These are phyloP conservation scores for Parauchenoglanis punctatus DNA, from an alignment of 2,797 vertebrate genomes.

Conservation along the genomic window DNA sequence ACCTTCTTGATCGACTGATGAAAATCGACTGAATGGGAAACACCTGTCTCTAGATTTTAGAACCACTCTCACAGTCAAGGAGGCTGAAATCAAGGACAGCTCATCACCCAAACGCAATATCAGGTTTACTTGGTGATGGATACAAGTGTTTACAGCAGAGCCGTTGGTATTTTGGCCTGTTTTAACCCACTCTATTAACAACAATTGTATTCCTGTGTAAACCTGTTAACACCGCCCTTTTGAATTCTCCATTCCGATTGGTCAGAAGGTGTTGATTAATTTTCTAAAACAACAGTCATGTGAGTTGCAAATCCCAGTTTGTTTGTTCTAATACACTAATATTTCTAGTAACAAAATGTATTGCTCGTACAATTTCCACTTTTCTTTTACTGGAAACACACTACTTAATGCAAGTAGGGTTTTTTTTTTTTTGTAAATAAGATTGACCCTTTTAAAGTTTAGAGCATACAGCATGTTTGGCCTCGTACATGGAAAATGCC, in stretches of 20 bases:
- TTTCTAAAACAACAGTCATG: not conserved
- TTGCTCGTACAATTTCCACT: too few species aligned
- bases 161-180: not conserved
- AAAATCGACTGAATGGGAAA: constrained; percentile 36
- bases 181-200: not conserved
- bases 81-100: constrained; percentile 32
- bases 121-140: constrained; percentile 30
- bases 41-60: constrained; percentile 51
- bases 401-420: not conserved
- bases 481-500: not conserved
- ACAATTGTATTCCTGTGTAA: not conserved
- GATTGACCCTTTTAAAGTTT: not conserved
- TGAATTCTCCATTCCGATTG: constrained; percentile 2
- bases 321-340: not conserved
- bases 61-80: constrained; percentile 9
- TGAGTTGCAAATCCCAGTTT: too few species aligned
- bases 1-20: constrained; percentile 41
- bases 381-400: not conserved
- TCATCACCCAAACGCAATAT: constrained; percentile 27
- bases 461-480: not conserved
- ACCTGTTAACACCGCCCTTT: not conserved
- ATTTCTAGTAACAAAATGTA: not conserved
- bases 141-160: not conserved
- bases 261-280: not conserved
- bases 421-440: not conserved